A percentile compares a stretch with the other conserved stretches of the same genome.
phyloP scores from a whole-genome alignment of 2,888 invertebrate species.

The Sarcophaga carnaria region DNA sequence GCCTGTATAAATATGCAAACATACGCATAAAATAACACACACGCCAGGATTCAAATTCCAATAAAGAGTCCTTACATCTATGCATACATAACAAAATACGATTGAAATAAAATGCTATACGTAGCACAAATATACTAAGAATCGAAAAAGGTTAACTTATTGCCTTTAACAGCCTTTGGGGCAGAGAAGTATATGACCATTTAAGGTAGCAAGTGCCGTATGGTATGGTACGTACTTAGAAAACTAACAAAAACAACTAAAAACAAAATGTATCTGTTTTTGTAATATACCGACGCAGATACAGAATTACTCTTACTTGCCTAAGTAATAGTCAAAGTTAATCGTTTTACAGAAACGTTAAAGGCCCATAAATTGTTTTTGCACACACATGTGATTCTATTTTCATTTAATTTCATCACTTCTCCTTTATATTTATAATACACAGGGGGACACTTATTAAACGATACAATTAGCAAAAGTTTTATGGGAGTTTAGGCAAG shows the following conservation, averaged over 20 bases:
- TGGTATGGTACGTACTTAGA: neutral
- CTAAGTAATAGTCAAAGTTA: constrained; percentile 34
- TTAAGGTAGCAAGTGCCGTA: neutral
- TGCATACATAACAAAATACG: neutral
- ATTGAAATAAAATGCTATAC: constrained; percentile 36
- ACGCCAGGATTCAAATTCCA: no score
- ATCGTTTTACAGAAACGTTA: constrained; percentile 56
- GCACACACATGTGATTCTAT: constrained; percentile 46
- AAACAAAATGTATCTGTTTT: neutral
- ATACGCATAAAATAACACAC: neutral
- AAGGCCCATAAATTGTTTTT: constrained; percentile 55
- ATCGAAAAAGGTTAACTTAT: constrained; percentile 38
- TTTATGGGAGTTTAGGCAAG: no score
- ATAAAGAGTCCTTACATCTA: no score
- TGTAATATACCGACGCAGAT: neutral
- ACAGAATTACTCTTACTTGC: constrained; percentile 16
- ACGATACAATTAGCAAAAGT: neutral
- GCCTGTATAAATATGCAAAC: neutral
- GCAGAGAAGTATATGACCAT: constrained; percentile 22
- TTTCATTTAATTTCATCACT: constrained; percentile 46
- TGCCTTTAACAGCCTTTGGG: constrained; percentile 35
- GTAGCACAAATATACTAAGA: neutral
- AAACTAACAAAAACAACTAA: neutral
- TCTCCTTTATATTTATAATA: neutral
- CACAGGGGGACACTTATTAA: neutral